Percentiles rank a stretch among this genome's conserved stretches.
Conservation (phyloP, 2,113 vertebrate species). For the Caranx ignobilis region DNA sequence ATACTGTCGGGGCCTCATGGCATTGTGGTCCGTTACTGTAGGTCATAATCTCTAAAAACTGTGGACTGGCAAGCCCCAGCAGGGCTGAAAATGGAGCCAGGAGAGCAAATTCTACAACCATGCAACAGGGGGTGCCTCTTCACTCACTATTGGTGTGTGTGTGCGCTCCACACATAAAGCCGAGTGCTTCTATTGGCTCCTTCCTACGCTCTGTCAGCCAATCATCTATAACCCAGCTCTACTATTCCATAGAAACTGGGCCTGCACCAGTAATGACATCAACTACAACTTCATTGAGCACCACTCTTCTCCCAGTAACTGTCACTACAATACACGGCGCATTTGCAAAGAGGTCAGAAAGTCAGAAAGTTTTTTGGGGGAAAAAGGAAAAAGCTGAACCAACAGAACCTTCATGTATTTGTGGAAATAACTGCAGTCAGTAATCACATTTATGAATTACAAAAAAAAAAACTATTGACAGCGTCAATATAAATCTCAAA, state of each 20-base stretch:
- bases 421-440: not conserved
- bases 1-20: conserved; percentile 60
- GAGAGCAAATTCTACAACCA: conserved; percentile 72
- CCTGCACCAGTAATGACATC: conserved; percentile 69
- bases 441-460: conserved; percentile 1
- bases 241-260: conserved; percentile 78
- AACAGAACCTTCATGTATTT: not conserved
- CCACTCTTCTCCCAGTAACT: conserved; percentile 55
- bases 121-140: conserved; percentile 74
- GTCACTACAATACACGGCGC: not conserved
- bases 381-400: not conserved
- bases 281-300: conserved; percentile 54
- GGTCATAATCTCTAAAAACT: conserved; percentile 78
- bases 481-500: conserved; percentile 35
- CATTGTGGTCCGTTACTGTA: conserved; percentile 56
- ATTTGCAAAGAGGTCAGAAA: conserved; percentile 48
- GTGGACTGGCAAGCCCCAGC: conserved; percentile 51
- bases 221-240: conserved; percentile 59
- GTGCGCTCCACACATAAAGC: conserved; percentile 53
- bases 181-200: conserved; percentile 70
- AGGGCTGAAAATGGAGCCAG: conserved; percentile 62
- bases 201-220: conserved; percentile 60
- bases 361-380: conserved; percentile 16
- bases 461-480: not conserved
- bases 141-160: conserved; percentile 65